Evolutionary conservation across 1,140 invertebrate species (phyloP).

Genomic region (Cyrtorhinus lividipennis): DNA sequence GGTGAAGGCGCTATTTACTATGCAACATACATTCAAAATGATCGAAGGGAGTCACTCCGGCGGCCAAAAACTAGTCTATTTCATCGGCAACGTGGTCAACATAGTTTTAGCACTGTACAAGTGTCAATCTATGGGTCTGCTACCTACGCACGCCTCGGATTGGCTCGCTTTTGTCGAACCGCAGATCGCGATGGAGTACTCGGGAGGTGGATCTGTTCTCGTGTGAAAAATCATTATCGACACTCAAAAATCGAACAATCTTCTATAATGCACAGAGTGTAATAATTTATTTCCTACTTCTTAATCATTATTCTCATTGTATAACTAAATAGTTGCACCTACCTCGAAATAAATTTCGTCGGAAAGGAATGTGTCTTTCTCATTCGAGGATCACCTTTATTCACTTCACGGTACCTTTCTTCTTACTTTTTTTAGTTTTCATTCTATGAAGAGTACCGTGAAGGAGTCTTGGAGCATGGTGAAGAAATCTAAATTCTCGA

Average conservation of each 20-base stretch:
- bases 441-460: too few species aligned
- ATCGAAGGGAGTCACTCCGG: conserved; percentile 85
- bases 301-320: too few species aligned
- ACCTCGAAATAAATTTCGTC: too few species aligned
- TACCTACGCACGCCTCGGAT: conserved; percentile 95
- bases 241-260: conserved; percentile 11
- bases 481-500: too few species aligned
- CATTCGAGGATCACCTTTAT: too few species aligned
- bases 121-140: conserved; percentile 94
- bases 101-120: conserved; percentile 91
- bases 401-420: too few species aligned
- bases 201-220: conserved; percentile 66
- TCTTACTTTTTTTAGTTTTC: too few species aligned
- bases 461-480: too few species aligned
- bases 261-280: not conserved
- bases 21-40: conserved; percentile 85
- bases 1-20: conserved; percentile 83
- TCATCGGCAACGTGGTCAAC: conserved; percentile 88
- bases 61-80: conserved; percentile 87
- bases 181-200: conserved; percentile 71
- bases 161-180: conserved; percentile 97
- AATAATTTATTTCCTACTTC: too few species aligned
- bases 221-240: conserved; percentile 36
- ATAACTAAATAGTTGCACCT: too few species aligned
- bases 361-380: too few species aligned